Evolutionary conservation across 2,113 vertebrate genomes (phyloP).

Genomic region (Oryzias javanicus): DNA sequence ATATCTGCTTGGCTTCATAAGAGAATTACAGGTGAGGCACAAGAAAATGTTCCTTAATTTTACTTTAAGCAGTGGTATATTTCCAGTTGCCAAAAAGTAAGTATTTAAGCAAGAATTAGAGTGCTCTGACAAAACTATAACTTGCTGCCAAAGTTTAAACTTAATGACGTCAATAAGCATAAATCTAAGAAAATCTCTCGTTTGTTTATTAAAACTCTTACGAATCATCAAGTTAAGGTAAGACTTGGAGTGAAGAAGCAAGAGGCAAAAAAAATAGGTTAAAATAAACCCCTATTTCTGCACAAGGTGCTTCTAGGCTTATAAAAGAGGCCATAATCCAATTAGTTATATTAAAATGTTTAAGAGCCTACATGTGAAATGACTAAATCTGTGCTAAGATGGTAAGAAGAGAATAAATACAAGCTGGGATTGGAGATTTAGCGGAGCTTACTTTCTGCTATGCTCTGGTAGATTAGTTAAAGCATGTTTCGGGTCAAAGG

Average conservation of each 20-base stretch:
- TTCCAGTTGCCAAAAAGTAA: conserved; percentile 20
- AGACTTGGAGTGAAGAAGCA: conserved; percentile 5
- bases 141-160: conserved; percentile 36
- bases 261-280: conserved; percentile 44
- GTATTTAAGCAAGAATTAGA: conserved; percentile 32
- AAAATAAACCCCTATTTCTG: conserved; percentile 53
- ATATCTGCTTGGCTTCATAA: not conserved
- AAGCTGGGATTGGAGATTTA: conserved; percentile 19
- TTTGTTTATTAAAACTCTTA: conserved; percentile 43
- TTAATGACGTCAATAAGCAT: conserved; percentile 44
- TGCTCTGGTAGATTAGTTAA: conserved; percentile 25
- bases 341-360: conserved; percentile 55
- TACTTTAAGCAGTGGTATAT: conserved; percentile 8
- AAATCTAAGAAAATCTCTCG: conserved; percentile 42
- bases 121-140: conserved; percentile 36
- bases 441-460: conserved; percentile 26
- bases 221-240: conserved; percentile 37
- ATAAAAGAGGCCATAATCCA: conserved; percentile 52
- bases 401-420: conserved; percentile 7
- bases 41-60: conserved; percentile 6
- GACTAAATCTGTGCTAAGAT: conserved; percentile 35
- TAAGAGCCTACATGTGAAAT: conserved; percentile 39
- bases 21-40: conserved; percentile 4
- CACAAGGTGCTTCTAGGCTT: conserved; percentile 43
- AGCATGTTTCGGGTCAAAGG: conserved; percentile 21